Evolutionary conservation across 2,113 vertebrate species (phyloP).

Genomic region (Nerophis ophidion): DNA sequence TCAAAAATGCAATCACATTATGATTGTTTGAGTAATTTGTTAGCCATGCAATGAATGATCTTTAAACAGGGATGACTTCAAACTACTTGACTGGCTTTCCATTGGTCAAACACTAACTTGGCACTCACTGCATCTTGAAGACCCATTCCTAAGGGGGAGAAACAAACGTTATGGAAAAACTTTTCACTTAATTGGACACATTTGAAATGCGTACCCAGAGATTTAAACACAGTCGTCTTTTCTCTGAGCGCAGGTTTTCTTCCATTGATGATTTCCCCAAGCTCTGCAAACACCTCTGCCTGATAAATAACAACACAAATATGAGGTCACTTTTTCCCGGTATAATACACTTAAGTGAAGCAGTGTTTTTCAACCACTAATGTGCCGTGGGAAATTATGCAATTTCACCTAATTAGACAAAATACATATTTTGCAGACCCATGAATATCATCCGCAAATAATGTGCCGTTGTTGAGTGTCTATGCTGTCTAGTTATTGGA

Average conservation of each 20-base stretch:
- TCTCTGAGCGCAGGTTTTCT: slow-evolving; percentile 77
- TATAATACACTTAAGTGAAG: not conserved
- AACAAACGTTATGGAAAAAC: not conserved
- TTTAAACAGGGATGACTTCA: not conserved
- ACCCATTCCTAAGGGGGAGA: slow-evolving; percentile 77
- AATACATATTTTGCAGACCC: too few species aligned
- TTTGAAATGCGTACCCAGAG: slow-evolving; percentile 77
- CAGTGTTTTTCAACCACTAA: too few species aligned
- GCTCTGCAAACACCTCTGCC: slow-evolving; percentile 86
- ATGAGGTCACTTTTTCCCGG: not conserved
- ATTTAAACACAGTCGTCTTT: slow-evolving; percentile 94
- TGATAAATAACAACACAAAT: slow-evolving; percentile 50
- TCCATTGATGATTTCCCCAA: slow-evolving; percentile 88
- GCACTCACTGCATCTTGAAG: slow-evolving; percentile 88
- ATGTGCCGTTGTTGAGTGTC: too few species aligned
- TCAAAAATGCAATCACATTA: slow-evolving; percentile 9
- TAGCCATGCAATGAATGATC: not conserved
- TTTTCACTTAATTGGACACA: not conserved
- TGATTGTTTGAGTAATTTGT: not conserved
- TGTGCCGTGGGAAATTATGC: too few species aligned
- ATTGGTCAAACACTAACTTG: slow-evolving; percentile 84
- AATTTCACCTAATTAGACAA: too few species aligned
- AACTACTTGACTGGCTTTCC: slow-evolving; percentile 61
- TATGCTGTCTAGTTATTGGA: too few species aligned
- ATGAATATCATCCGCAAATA: too few species aligned